Evolutionary conservation across 2,797 vertebrate genomes (phyloP), one percentile per base, ranked within the genome.

Genomic region (Miichthys miiuy): DNA sequence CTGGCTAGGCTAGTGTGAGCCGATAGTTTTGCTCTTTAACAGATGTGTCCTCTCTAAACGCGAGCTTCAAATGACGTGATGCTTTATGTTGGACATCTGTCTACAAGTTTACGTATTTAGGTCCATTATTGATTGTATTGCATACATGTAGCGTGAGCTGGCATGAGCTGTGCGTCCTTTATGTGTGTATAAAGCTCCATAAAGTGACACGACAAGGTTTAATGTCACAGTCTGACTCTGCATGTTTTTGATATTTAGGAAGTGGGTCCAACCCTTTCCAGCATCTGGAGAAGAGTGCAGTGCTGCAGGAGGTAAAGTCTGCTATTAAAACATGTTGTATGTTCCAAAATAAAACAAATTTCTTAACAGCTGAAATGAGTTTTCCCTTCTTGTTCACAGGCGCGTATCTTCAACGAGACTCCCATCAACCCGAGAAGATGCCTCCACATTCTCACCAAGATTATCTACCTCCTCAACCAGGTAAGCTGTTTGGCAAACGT

Each of bases 211-310:
- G 1, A 16, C 0, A 3, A 21, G 5, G 11, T 75, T 41, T 34
- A 16, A 8, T 4, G 51, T 8, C 21, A 20, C 30, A 58, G 2
- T 68, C n/a, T 85, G 30, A 75, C 21, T 17, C 0, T 25, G 0
- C n/a, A 4, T 27, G 1, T 78, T 80, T 44, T 55, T 80, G n/a
- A 21, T 55, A 4, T 78, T 9, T 91, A 99, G 98, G 98, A 51
- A 99, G 97, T 77, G 97, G 97, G 64, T 99, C 98, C 3, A 99
- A 99, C 82, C 98, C 98, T 69, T 99, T 98, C 93, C 98, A 99
- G 85, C 96, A 99, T 73, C 93, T 99, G 94, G 98, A 99, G 94
- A 99, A 99, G 93, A 99, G 98, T 48, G 96, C 98, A 0, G 97
- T 99, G 17, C 91, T 99, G 71, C 98, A 99, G 86, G 98, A 99